Evolutionary conservation across 2,888 invertebrate genomes (phyloP), one percentile per base, ranked within the genome.

Genomic region (Andrena trimmerana): DNA sequence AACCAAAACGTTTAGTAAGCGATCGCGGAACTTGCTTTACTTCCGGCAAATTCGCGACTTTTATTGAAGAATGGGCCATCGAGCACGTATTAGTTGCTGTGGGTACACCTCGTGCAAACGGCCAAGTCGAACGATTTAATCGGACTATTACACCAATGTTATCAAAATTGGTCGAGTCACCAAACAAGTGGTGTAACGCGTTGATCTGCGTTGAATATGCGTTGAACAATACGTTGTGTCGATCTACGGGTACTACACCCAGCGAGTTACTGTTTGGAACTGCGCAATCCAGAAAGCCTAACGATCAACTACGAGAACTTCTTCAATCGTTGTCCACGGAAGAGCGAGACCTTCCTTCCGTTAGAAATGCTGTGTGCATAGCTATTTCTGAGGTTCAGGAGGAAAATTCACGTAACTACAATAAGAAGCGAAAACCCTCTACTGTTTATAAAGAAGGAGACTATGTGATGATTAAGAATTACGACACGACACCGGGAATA

Each of bases 1-100:
- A 62, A 13, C 62, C 62, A 0, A 65, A 5, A 0, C 16, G 67
- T 1, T 0, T 74, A 16, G 10, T 67, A 20, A 48, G 48, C n/a
- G 54, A 57, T 24, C 62, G 63, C 0, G 63, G 75, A n/a, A 63
- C 52, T 0, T 42, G 13, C 1, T 69, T 68, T 10, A 76, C 75
- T 0, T 76, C 62, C 4, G 20, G n/a, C 2, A 2, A 13, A 13
- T 69, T 76, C 33, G 16, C 2, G n/a, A 36, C 68, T 13, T 76
- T 69, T 29, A 16, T 60, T 4, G 1, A 16, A 0, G 8, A 20
- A 8, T 10, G 54, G 2, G 24, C 4, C 0, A 16, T 69, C 2
- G 36, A n/a, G 10, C 68, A 69, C 2, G 7, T 57, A 0, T 31
- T 70, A 4, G 48, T 65, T 3, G 27, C 27, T 27, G 27, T 27